Percentiles rank a stretch among this genome's conserved stretches.
phyloP scores from a whole-genome alignment of 2,797 vertebrate genomes.

The Allobates femoralis region DNA sequence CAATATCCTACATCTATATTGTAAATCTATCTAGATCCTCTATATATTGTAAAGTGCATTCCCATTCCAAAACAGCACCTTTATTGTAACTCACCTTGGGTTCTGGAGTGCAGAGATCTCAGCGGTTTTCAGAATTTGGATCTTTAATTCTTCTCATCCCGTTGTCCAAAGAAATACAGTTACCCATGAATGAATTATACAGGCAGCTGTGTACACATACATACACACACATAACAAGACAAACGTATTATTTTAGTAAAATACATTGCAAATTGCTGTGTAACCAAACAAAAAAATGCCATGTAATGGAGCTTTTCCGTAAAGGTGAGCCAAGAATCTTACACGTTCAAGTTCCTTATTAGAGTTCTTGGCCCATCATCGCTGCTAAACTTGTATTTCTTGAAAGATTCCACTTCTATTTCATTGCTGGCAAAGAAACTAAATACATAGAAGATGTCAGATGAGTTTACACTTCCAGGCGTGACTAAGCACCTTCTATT shows the following conservation, averaged over 20 bases:
- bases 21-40: no score
- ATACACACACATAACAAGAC: background rate
- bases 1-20: no score
- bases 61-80: no score
- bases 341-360: background rate
- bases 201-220: background rate
- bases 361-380: background rate
- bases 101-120: no score
- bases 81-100: no score
- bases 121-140: no score
- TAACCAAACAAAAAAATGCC: background rate
- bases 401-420: background rate
- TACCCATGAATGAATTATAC: background rate
- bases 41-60: no score
- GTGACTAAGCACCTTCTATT: background rate
- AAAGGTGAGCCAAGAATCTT: background rate
- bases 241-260: background rate
- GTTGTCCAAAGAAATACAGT: background rate
- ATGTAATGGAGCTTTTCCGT: background rate
- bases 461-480: background rate
- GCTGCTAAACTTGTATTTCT: background rate
- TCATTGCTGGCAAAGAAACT: background rate
- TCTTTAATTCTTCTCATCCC: background rate
- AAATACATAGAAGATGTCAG: background rate
- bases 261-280: background rate